A percentile compares a stretch with the other conserved stretches of the same genome.
These are phyloP conservation scores for Contarinia nasturtii DNA, from an alignment of 1,140 invertebrate genomes.

Conservation along the genomic window DNA sequence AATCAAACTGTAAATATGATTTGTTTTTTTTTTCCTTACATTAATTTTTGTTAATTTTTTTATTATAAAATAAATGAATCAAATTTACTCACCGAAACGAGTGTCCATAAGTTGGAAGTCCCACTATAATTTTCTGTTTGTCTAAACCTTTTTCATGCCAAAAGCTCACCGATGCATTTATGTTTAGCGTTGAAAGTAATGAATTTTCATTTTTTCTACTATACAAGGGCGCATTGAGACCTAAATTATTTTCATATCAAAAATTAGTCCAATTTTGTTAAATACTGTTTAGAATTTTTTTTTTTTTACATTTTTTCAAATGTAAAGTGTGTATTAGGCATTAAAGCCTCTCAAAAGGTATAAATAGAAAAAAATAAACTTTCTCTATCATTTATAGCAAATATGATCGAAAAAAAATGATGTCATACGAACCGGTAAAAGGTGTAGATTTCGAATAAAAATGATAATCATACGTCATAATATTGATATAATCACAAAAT, in stretches of 20 bases:
- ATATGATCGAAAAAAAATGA: neutral
- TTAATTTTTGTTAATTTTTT: too few species aligned
- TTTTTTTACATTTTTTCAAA: neutral
- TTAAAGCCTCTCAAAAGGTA: too few species aligned
- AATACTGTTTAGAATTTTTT: neutral
- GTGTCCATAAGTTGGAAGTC: conserved; percentile 80
- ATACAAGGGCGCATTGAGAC: conserved; percentile 62
- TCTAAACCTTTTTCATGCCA: conserved; percentile 67
- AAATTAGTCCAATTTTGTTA: neutral
- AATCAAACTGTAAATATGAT: conserved; percentile 30
- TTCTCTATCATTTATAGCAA: too few species aligned
- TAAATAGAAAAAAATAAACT: too few species aligned
- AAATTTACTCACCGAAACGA: conserved; percentile 37
- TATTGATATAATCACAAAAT: conserved; percentile 68
- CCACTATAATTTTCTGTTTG: conserved; percentile 63
- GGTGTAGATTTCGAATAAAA: conserved; percentile 54
- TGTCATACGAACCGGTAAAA: conserved; percentile 37
- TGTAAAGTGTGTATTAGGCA: neutral
- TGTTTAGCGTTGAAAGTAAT: conserved; percentile 53
- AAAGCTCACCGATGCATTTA: conserved; percentile 64
- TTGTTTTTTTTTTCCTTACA: neutral
- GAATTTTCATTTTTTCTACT: conserved; percentile 33
- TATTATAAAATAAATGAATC: too few species aligned
- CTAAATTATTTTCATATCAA: conserved; percentile 5
- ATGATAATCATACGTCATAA: conserved; percentile 85